Evolutionary conservation across 2,797 vertebrate species (phyloP).

Genomic region (Lacerta bilineata): DNA sequence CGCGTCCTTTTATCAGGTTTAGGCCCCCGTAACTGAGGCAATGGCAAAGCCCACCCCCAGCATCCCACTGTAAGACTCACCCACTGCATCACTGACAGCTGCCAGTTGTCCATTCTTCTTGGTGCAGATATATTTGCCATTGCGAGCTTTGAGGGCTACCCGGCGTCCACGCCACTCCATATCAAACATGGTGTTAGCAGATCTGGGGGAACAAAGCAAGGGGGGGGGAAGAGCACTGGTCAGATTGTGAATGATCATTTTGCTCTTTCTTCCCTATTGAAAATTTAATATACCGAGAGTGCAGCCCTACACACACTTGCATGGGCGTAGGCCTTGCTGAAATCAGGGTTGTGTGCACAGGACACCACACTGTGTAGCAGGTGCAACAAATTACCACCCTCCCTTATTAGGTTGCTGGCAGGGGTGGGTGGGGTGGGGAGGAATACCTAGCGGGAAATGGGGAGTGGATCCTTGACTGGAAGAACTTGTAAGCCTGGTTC

Average conservation of each 20-base stretch:
- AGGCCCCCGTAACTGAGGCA: background rate
- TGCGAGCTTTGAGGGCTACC: constrained; percentile 92
- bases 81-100: constrained; percentile 89
- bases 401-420: too few species aligned
- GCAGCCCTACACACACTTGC: background rate
- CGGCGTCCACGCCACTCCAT: constrained; percentile 91
- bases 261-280: background rate
- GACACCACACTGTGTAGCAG: background rate
- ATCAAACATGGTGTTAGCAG: constrained; percentile 92
- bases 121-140: constrained; percentile 94
- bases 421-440: too few species aligned
- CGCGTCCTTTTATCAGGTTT: background rate
- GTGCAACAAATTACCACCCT: too few species aligned
- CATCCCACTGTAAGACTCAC: constrained; percentile 77
- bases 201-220: constrained; percentile 75
- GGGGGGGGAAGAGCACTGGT: background rate
- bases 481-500: too few species aligned
- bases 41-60: background rate
- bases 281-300: background rate
- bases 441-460: too few species aligned
- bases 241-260: constrained; percentile 39
- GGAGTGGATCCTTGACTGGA: too few species aligned
- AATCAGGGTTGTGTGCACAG: background rate
- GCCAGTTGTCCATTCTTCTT: constrained; percentile 97
- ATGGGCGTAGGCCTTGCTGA: background rate